Evolutionary conservation across 2,888 invertebrate species (phyloP), one percentile per base, ranked within the genome.

Genomic region (Seira ritae): DNA sequence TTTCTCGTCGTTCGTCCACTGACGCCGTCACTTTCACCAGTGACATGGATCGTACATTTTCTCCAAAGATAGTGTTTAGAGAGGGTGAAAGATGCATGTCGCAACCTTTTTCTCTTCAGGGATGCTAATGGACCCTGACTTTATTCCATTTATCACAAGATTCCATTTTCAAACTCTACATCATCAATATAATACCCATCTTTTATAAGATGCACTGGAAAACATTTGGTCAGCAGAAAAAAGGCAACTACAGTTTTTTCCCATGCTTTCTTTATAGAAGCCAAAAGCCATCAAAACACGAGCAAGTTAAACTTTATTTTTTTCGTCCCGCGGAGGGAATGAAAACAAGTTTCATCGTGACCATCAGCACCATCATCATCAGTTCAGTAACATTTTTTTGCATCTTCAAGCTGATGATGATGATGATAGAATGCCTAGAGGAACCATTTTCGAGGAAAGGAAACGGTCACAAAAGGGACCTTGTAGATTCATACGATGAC

Each of bases 131-230:
- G 78, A 78, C 78, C 83, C 70, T 74, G 78, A 83, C 83, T 78
- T 83, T 78, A 73, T 69, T 17, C 78, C 83, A 83, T 83, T 83
- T 83, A 83, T 83, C 83, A 83, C 55, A 55, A 31, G 83, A 60
- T 70, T 72, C 78, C 55, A 72, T 77, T 66, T 67, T 55, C 17
- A 37, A n/a, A 15, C 22, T 67, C 1, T 10, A 67, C 31, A 67
- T 65, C 20, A 79, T 84, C 74, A 74, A 2, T 62, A 20, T 79
- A 46, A 55, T 66, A 71, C 55, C 78, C 65, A 62, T 75, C 79
- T 79, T 73, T 79, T 84, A 70, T 50, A n/a, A 84, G 78, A 78
- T 84, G 78, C 79, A 78, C 84, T 60, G 24, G 60, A 60, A 22
- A 68, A 31, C 37, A 20, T 69, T 31, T 55, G 50, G 42, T 60